Conservation (phyloP, 2,888 invertebrate genomes). For the Coronaproctus castanopsis region DNA sequence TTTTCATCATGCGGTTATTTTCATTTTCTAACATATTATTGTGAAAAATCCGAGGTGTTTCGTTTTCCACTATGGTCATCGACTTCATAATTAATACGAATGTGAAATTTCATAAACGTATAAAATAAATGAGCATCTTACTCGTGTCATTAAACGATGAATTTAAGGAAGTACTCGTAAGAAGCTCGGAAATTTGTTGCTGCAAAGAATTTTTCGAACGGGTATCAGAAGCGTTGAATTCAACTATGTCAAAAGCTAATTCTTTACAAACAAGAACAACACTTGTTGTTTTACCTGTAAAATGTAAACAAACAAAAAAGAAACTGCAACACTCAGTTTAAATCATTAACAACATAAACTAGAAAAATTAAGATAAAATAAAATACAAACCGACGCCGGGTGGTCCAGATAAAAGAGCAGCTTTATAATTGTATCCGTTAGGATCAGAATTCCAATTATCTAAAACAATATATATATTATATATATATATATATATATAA, state of each 20-base stretch:
- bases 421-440: constrained; percentile 74
- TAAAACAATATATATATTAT: constrained; percentile 17
- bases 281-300: constrained; percentile 61
- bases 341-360: not conserved
- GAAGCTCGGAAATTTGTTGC: constrained; percentile 58
- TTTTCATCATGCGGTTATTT: too few species aligned
- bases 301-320: constrained; percentile 6
- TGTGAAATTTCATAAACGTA: too few species aligned
- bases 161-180: constrained; percentile 53
- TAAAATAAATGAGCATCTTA: too few species aligned
- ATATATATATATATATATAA: constrained; percentile 2
- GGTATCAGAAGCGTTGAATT: constrained; percentile 95
- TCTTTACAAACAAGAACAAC: constrained; percentile 74
- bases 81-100: too few species aligned
- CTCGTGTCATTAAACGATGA: too few species aligned
- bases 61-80: too few species aligned
- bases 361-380: not conserved
- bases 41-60: too few species aligned
- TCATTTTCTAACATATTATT: too few species aligned
- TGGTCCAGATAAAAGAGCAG: constrained; percentile 83
- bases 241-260: constrained; percentile 69
- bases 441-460: constrained; percentile 56
- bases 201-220: constrained; percentile 71
- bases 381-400: constrained; percentile 73
- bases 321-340: too few species aligned